Conservation (phyloP, 92 coral and sea anemone species). For the Micromussa lordhowensis region DNA sequence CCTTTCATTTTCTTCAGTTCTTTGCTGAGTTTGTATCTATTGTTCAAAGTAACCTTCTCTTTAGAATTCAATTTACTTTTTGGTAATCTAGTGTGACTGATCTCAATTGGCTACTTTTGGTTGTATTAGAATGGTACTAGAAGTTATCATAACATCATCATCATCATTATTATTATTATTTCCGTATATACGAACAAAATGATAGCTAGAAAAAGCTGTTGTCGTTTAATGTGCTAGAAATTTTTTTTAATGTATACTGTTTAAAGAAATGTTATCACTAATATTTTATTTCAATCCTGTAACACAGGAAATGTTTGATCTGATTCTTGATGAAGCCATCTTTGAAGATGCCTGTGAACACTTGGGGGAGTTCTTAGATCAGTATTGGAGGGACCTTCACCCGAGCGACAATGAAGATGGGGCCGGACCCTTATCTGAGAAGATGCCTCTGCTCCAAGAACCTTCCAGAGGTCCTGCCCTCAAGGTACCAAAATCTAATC, state of each 20-base stretch:
- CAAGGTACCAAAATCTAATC: constrained; percentile 23
- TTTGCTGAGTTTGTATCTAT: no score
- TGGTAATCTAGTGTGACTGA: background rate
- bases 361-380: constrained; percentile 92
- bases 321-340: constrained; percentile 94
- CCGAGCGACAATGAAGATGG: constrained; percentile 76
- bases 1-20: no score
- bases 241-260: background rate
- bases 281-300: background rate
- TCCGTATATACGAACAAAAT: no score
- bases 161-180: no score
- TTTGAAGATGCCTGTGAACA: constrained; percentile 98
- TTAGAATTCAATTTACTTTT: no score
- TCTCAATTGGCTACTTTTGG: no score
- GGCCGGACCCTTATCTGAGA: constrained; percentile 31
- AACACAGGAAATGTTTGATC: constrained; percentile 89
- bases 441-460: constrained; percentile 50
- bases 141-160: no score
- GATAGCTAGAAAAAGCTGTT: no score
- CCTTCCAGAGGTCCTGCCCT: constrained; percentile 26
- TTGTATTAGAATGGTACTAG: no score
- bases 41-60: no score
- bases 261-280: background rate
- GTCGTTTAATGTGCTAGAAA: no score
- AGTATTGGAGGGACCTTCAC: constrained; percentile 95